Conservation (phyloP, 1,140 invertebrate genomes). For the Sarcophaga bullata region DNA sequence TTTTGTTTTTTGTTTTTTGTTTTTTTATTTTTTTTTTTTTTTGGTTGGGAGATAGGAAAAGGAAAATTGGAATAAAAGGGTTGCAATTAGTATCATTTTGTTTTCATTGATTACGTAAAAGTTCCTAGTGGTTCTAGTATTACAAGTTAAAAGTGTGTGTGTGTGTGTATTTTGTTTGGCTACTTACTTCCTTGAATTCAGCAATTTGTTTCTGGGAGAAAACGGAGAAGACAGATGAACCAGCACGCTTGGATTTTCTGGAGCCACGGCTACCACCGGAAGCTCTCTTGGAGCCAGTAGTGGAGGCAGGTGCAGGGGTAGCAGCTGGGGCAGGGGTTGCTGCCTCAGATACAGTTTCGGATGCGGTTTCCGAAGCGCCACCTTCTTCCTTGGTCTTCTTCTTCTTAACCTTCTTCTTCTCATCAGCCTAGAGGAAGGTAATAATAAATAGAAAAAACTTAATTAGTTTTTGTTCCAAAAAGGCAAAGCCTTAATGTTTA, state of each 20-base stretch:
- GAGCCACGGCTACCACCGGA: conserved; percentile 73
- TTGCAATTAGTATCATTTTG: neutral
- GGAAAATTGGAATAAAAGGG: neutral
- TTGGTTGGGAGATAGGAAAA: neutral
- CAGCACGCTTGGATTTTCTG: conserved; percentile 84
- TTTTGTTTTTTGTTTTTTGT: too few species aligned
- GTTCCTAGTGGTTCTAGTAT: neutral
- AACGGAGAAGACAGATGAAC: conserved; percentile 95
- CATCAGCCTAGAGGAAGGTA: conserved; percentile 72
- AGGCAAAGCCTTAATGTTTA: too few species aligned
- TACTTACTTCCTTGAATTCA: conserved; percentile 91
- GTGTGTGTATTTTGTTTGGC: neutral
- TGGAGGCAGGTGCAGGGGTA: conserved; percentile 70
- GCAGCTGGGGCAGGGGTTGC: conserved; percentile 70
- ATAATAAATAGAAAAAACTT: neutral
- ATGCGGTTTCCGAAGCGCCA: conserved; percentile 71
- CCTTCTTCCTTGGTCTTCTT: conserved; percentile 82
- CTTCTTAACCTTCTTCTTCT: conserved; percentile 84
- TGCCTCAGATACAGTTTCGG: conserved; percentile 70
- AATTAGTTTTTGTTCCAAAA: neutral
- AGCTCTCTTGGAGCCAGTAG: conserved; percentile 71
- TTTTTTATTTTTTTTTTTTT: neutral
- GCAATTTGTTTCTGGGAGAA: conserved; percentile 95
- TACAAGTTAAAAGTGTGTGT: too few species aligned
- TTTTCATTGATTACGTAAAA: neutral